Evolutionary conservation across 2,797 vertebrate genomes (phyloP), one percentile per base, ranked within the genome.

Genomic region (Silurus aristotelis): DNA sequence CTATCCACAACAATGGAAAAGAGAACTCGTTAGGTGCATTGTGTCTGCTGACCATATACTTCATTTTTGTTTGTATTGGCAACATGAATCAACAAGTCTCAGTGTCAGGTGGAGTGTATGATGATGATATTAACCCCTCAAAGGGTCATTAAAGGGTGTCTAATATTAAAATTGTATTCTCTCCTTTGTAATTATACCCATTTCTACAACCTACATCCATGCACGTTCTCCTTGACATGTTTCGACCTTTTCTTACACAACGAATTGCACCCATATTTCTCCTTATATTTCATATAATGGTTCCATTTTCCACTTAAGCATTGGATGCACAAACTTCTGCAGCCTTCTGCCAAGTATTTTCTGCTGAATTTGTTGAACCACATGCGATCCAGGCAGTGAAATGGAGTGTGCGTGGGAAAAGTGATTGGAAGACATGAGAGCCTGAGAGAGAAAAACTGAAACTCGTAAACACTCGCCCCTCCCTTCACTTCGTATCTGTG

Each of bases 391-490:
- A 38, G 55, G 10, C 3, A 52, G 52, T 22, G 17, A 76, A 38
- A 82, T 63, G 60, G 22, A 68, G 25, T 27, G 55, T 70, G 46
- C 67, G 38, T 56, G 70, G 70, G 38, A 76, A 27, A 82, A 64
- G 12, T 25, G 19, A 63, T 7, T n/a, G 82, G 27, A 17, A 52
- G 27, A 63, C 15, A 31, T 20, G 43, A 64, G 46, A 8, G 38
- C 63, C 7, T 15, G 43, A 83, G n/a, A 61, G 66, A 66, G 52
- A 48, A n/a, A 52, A 48, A 64, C 13, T 60, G 43, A 6, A 83
- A 78, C 43, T 67, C 58, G n/a, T 86, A 66, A 75, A 67, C 66
- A 38, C 27, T 60, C 17, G 27, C 75, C 52, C 70, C 84, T 85
- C 87, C 86, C 70, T 79, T 52, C 55, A 66, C 67, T 14, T 64